Evolutionary conservation across 2,797 vertebrate genomes (phyloP), one percentile per base, ranked within the genome.

Genomic region (Spinibarbus caldwelli): DNA sequence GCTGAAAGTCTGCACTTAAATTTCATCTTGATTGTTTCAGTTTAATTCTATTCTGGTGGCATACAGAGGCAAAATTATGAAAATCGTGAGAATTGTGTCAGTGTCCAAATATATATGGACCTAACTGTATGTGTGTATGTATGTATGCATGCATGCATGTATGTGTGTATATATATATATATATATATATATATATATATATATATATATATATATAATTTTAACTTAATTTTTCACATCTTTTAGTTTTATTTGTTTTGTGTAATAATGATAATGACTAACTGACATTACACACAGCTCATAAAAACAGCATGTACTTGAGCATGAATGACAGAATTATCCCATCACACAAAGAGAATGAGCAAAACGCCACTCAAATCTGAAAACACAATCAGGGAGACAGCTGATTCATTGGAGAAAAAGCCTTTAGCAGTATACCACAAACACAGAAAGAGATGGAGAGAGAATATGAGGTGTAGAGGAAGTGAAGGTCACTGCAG

Each of bases 401-500:
- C 73, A 78, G 31, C 14, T 79, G 38, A 73, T 85, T 85, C 83
- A 72, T 29, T 38, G 43, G 59, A 72, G n/a, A 43, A 71, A 72
- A 12, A 71, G 71, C 38, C 52, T 45, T 59, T 78, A 85, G 67
- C 52, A 47, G 23, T 57, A 34, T 19, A 78, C 72, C 45, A 77
- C 47, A 47, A 72, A 68, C 9, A 72, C 47, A 72, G 49, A 72
- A 70, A 43, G 66, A 45, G 86, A 73, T 41, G 14, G 62, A 64
- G 34, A 73, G 81, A 84, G 80, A 83, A 67, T 72, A 57, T 41
- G 85, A 85, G 82, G 54, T 66, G 68, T 75, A 84, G 38, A 76
- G 79, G 75, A 90, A 87, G 67, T 88, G 86, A 90, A 90, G 89
- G 89, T 87, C 88, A 86, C 43, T 71, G 78, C 75, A 86, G 87